Evolutionary conservation across 23 tunicate genomes (phyloP), one percentile per base, ranked within the genome.

Genomic region (Styela clava): DNA sequence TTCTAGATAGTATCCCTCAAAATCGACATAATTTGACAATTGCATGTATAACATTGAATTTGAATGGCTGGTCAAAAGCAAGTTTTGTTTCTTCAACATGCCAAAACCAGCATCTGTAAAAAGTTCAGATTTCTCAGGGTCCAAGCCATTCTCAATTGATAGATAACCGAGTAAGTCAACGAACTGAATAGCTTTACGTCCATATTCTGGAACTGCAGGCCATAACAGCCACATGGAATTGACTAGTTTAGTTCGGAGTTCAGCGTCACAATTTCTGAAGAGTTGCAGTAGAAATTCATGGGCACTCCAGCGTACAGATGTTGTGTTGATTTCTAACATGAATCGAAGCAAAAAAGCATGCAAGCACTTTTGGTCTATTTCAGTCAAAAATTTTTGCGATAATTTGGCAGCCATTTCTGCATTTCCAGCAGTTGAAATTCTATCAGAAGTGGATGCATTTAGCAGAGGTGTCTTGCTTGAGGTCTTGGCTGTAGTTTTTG

Each of bases 1-100:
- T 83, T 95, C 99, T 64, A 95, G 82, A 62, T 85, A 95, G 61
- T 78, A 95, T 23, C 99, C 99, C 32, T 90, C 99, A 56, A 95
- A 90, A 28, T 89, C 86, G 2, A 95, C 95, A 56, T 89, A 90
- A 33, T 86, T 84, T 29, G 98, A 83, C 28, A 93, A 63, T 31
- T 93, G 98, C 62, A 78, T 84, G 81, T 93, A 88, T 44, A 93
- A 61, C 37, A 93, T 93, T 3, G 98, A 87, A 64, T 93, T 93
- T 28, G 82, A 92, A 82, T 93, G 98, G 62, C 81, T 93, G 2
- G 91, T 62, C 52, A 93, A 56, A 29, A 84, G 79, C 27, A 64
- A 34, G 37, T 93, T 93, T 51, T 82, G 80, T 31, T 79, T 70
- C 68, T 81, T 74, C 86, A 93, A 63, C 44, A 88, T 69, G 1